Evolutionary conservation across 1,140 invertebrate species (phyloP).

Genomic region (Bradynema listronoti): DNA sequence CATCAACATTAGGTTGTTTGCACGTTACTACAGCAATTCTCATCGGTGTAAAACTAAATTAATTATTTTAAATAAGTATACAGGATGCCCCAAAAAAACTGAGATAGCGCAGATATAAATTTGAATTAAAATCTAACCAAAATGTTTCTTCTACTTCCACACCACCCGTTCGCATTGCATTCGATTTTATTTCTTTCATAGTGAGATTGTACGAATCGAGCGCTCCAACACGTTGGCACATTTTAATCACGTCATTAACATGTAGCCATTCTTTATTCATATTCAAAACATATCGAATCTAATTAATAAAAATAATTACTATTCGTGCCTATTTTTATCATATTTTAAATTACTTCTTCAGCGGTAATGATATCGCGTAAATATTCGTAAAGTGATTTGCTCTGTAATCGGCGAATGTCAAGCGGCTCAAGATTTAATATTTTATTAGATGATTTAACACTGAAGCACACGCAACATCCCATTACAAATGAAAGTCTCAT

Average conservation of each 20-base stretch:
- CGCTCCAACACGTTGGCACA: slow-evolving; percentile 24
- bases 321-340: background rate
- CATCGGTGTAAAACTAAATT: slow-evolving; percentile 42
- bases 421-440: slow-evolving; percentile 42
- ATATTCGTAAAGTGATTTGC: slow-evolving; percentile 41
- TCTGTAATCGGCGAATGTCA: slow-evolving; percentile 36
- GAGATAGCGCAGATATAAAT: slow-evolving; percentile 12
- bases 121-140: slow-evolving; percentile 18
- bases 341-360: slow-evolving; percentile 31
- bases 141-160: slow-evolving; percentile 34
- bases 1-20: slow-evolving; percentile 17
- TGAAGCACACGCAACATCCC: slow-evolving; percentile 45
- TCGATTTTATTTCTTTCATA: slow-evolving; percentile 40
- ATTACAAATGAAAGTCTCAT: slow-evolving; percentile 45
- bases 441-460: slow-evolving; percentile 33
- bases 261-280: slow-evolving; percentile 40
- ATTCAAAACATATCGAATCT: slow-evolving; percentile 45
- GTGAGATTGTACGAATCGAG: slow-evolving; percentile 17
- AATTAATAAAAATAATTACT: background rate
- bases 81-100: background rate
- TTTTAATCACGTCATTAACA: slow-evolving; percentile 35
- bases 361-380: slow-evolving; percentile 43
- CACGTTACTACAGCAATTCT: slow-evolving; percentile 44
- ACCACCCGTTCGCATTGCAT: slow-evolving; percentile 34
- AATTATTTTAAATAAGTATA: background rate